Conservation (phyloP, 2,113 vertebrate species). For the Cinclus cinclus region DNA sequence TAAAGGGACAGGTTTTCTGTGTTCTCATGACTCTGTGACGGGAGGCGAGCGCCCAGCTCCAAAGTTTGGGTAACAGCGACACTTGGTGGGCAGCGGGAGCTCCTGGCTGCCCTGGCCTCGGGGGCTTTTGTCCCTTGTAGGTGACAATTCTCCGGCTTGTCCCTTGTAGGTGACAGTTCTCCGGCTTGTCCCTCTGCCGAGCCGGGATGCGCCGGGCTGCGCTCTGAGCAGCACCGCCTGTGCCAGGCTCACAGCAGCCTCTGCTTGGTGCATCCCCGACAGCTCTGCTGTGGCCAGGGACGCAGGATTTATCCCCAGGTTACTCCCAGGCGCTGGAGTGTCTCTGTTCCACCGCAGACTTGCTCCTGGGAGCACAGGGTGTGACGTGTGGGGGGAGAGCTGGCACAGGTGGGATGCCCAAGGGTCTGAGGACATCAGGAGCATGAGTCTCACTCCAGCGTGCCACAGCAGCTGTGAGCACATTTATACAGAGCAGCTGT, state of each 20-base stretch:
- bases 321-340: accelerated
- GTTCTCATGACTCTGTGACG: background rate
- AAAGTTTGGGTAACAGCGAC: slow-evolving; percentile 57
- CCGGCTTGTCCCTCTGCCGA: accelerated
- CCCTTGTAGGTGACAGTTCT: accelerated
- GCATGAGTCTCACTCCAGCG: accelerated
- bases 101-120: background rate
- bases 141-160: background rate
- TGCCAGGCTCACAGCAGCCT: background rate
- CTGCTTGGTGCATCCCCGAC: accelerated
- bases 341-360: accelerated
- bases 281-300: background rate
- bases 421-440: background rate
- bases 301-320: background rate
- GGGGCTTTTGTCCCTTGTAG: accelerated
- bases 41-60: background rate
- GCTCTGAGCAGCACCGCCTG: background rate
- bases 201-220: background rate
- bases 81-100: slow-evolving; percentile 12
- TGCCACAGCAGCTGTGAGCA: background rate
- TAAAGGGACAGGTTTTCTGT: background rate
- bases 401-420: background rate
- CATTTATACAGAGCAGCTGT: accelerated
- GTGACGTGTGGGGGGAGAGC: accelerated
- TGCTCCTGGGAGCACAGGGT: accelerated